phyloP scores from a whole-genome alignment of 2,113 vertebrate species.

The Ariopsis seemanni region DNA sequence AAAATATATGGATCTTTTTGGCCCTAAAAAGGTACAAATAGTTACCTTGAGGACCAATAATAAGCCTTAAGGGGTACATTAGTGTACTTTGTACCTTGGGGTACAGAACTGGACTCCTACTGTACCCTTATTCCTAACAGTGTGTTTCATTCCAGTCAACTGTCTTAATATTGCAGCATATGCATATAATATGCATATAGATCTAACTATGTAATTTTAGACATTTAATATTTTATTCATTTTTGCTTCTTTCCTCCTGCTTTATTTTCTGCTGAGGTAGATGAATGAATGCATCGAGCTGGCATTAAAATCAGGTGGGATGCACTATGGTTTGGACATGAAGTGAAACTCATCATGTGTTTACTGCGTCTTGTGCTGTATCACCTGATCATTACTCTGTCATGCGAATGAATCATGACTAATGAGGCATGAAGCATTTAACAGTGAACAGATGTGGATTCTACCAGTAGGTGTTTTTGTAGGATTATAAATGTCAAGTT shows the following conservation, averaged over 20 bases:
- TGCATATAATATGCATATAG: conserved; percentile 10
- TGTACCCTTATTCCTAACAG: too few relatives aligned
- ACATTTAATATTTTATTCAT: conserved; percentile 24
- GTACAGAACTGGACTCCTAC: too few relatives aligned
- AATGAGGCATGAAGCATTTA: conserved; percentile 48
- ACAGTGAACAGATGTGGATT: not conserved
- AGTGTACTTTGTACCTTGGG: too few relatives aligned
- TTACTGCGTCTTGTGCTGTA: conserved; percentile 65
- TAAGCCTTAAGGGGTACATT: too few relatives aligned
- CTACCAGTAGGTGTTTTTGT: conserved; percentile 10
- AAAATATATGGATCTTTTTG: too few relatives aligned
- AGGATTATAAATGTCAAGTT: not conserved
- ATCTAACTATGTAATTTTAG: not conserved
- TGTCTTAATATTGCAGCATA: conserved; percentile 19
- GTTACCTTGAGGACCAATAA: too few relatives aligned
- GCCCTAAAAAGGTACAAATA: too few relatives aligned
- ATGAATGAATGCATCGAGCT: conserved; percentile 46
- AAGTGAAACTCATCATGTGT: conserved; percentile 46
- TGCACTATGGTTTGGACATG: conserved; percentile 62
- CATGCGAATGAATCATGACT: conserved; percentile 41
- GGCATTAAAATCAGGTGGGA: conserved; percentile 59
- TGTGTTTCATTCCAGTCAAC: not conserved
- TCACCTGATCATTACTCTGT: conserved; percentile 51
- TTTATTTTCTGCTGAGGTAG: conserved; percentile 43
- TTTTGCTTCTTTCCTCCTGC: conserved; percentile 45